Conservation (phyloP, 2,113 vertebrate genomes). For the Myrmophylax atrothorax region DNA sequence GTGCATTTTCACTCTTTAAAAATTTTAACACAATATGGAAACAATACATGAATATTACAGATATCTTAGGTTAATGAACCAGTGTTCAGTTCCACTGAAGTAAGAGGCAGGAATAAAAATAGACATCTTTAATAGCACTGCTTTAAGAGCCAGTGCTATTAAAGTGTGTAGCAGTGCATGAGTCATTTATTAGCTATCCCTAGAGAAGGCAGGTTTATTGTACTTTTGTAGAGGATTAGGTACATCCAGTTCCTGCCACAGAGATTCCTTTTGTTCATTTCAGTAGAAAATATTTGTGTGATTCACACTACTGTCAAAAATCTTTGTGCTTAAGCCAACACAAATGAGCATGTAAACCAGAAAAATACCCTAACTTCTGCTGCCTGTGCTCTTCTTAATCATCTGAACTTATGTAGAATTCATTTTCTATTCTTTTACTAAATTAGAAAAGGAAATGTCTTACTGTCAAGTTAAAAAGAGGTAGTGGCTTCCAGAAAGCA, state of each 20-base stretch:
- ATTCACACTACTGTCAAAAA: background rate
- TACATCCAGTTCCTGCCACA: background rate
- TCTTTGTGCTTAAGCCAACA: background rate
- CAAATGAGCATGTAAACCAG: background rate
- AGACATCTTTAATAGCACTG: background rate
- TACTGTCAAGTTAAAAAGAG: background rate
- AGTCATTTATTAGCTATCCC: background rate
- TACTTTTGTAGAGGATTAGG: background rate
- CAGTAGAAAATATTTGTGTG: background rate
- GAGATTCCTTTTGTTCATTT: background rate
- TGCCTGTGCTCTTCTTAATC: background rate
- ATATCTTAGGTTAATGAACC: background rate
- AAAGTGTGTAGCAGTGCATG: background rate
- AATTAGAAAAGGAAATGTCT: background rate
- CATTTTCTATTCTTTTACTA: background rate
- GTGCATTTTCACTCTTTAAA: background rate
- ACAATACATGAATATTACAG: background rate
- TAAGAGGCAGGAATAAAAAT: background rate
- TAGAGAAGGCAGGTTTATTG: constrained; percentile 12
- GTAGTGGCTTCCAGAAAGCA: background rate
- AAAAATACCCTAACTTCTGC: background rate
- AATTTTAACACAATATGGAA: background rate
- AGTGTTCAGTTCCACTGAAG: background rate
- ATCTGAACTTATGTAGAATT: background rate
- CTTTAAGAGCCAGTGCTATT: background rate